Evolutionary conservation across 2,113 vertebrate genomes (phyloP), one percentile per base, ranked within the genome.

Genomic region (Epinephelus cyanopodus): DNA sequence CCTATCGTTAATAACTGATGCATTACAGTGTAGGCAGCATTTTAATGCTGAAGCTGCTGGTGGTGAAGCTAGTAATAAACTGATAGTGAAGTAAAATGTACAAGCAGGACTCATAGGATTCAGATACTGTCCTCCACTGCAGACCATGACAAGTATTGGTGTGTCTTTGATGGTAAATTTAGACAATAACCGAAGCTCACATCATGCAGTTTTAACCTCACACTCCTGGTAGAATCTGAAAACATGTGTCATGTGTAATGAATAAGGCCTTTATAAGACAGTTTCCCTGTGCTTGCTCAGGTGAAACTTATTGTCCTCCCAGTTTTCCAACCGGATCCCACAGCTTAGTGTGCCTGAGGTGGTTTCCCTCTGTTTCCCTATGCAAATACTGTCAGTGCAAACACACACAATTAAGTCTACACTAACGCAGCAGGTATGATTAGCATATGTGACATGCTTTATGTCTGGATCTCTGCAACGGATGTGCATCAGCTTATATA

Each of bases 361-460:
- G 57, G 71, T 50, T 84, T 63, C 15, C 63, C 11, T 54, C 57
- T 62, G 71, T 50, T 84, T 63, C 15, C 63, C 11, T 54, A 61
- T 62, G 45, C 57, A 84, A 90, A 82, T 79, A 66, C 45, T 42
- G 10, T 21, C 23, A 39, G 37, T 42, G 5, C 33, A 71, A 78
- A 72, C 4, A 75, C 42, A 69, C 5, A 39, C 60, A 50, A 27
- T 25, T 45, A 27, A 47, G 27, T 21, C 1, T 15, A 21, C 18
- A 65, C 54, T n/a, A 58, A 45, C 37, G 47, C 17, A 54, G 48
- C 9, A 37, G 33, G 48, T 58, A 21, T 9, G 18, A 47, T 76
- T 60, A 71, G 47, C 25, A 50, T 29, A 33, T 63, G n/a, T 48
- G 21, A 64, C 21, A 13, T 15, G n/a, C 3, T 23, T 3, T 1